phyloP scores from a whole-genome alignment of 2,797 vertebrate genomes.

The Semotilus atromaculatus region DNA sequence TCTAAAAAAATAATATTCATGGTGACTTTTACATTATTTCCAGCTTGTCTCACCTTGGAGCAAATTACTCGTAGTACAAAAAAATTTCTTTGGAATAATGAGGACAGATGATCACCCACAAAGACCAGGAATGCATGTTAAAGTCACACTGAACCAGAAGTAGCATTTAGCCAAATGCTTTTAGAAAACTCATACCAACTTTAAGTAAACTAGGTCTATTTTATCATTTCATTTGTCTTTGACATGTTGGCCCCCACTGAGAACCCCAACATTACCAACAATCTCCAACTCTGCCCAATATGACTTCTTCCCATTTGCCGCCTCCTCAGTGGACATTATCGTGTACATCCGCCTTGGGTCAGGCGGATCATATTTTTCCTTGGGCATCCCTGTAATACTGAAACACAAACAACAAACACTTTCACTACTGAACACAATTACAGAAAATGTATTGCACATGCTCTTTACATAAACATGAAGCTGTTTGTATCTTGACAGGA shows the following conservation, averaged over 20 bases:
- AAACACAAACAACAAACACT: conserved; percentile 11
- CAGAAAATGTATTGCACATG: background rate
- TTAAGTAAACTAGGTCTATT: background rate
- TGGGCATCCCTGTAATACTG: conserved; percentile 94
- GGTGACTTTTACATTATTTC: background rate
- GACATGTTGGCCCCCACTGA: background rate
- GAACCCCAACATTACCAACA: conserved; percentile 81
- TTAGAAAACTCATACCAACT: background rate
- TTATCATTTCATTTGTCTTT: background rate
- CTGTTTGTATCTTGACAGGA: background rate
- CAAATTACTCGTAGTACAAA: background rate
- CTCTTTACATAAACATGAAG: background rate
- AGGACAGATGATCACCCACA: background rate
- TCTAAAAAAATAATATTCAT: background rate
- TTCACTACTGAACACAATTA: background rate
- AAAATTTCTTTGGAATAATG: background rate
- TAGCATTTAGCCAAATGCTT: background rate
- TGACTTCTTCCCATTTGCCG: conserved; percentile 97
- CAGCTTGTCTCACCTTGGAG: background rate
- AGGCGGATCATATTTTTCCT: conserved; percentile 99
- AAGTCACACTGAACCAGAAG: background rate
- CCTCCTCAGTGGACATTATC: conserved; percentile 98
- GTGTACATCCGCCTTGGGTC: conserved; percentile 99
- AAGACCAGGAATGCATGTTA: background rate
- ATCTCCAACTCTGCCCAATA: conserved; percentile 99